Evolutionary conservation across 64 coral and sea anemone genomes (phyloP).

Genomic region (Pocillopora damicornis): DNA sequence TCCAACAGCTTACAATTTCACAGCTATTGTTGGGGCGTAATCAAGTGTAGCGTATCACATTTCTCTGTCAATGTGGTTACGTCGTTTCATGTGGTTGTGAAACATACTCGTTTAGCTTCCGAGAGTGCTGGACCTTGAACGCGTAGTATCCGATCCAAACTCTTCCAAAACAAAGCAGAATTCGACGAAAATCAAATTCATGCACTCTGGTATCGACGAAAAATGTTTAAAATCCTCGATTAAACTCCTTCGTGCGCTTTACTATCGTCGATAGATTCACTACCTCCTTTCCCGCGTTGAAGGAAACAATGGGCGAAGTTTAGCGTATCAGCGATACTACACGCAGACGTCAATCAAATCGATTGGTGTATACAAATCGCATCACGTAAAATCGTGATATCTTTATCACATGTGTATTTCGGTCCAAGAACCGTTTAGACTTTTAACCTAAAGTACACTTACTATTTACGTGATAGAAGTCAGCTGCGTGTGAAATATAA

Average conservation of each 20-base stretch:
- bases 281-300: constrained; percentile 5
- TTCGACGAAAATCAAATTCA: not conserved
- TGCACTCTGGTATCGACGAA: not conserved
- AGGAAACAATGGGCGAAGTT: not conserved
- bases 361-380: not conserved
- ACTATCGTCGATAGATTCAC: not conserved
- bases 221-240: not conserved
- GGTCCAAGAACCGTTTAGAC: no score
- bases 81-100: not conserved
- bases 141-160: not conserved
- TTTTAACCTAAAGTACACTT: no score
- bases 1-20: not conserved
- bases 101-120: not conserved
- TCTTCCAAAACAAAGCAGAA: not conserved
- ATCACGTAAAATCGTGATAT: not conserved
- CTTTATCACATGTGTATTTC: not conserved
- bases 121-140: not conserved
- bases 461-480: no score
- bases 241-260: no score
- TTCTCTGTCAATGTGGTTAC: not conserved
- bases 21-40: not conserved
- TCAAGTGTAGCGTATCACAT: not conserved
- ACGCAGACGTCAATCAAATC: constrained; percentile 24
- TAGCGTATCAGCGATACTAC: not conserved
- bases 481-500: no score